Base-by-base conservation (phyloP, 1,140 invertebrate genomes). In the Wiebesia pumilae region DNA sequence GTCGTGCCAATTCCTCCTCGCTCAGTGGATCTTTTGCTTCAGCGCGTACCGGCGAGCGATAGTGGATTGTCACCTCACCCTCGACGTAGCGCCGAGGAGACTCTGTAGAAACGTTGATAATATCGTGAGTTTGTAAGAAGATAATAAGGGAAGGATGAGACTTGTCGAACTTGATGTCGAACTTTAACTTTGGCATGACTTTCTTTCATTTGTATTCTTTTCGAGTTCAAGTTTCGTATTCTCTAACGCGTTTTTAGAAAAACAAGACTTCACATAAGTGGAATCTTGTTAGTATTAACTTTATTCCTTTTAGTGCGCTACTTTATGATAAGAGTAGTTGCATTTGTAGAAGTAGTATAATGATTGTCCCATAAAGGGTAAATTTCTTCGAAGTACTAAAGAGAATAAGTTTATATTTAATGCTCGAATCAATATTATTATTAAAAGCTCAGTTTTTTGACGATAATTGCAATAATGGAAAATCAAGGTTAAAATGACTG, bases 51-150 rank as follows among this genome's bases (percentile, higher is more conserved):
- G 98, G 97, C 73, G 96, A 97, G 91, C 96, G 95, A 95, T 98
- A 98, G 93, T 98, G 97, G 92, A 98, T 98, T 90, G 97, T 98
- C 90, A 98, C 97, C 94, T 98, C 97, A 90, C 97, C 96, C 94
- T 98, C 97, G 90, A 97, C 96, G 95, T 98, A 98, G 89, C 96
- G 96, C 90, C 97, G 96, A 71, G 96, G 96, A 87, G 97, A 97
- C 95, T 97, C 97, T 98, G 88, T 65, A 47, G 21, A 58, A 30
- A 47, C 19, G 35, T 38, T 19, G 3, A n/a, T 9, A 40, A 40
- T 0, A n/a, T 24, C 21, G 19, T 33, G 43, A 58, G 77, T 4
- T 21, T 2, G 14, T 24, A 4, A 7, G 16, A 21, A 0, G 77
- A 79, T 2, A 58, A 58, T 43, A 27, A 43, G 67, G 24, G 71